Evolutionary conservation across 2,888 invertebrate genomes (phyloP).

Genomic region (Neocrepidodera transversa): DNA sequence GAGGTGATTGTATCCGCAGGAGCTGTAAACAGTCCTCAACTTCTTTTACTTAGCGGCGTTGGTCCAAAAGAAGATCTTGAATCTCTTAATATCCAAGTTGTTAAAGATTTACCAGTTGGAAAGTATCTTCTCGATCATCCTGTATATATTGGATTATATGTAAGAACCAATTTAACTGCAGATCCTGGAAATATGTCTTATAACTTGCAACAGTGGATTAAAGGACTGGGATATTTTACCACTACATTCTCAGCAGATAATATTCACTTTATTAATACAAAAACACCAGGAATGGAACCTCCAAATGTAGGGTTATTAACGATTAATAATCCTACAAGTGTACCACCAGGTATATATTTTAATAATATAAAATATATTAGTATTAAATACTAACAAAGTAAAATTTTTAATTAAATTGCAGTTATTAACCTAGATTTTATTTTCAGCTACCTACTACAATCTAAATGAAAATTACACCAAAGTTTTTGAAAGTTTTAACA

Average conservation of each 20-base stretch:
- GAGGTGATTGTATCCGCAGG: conserved; percentile 80
- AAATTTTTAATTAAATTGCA: no score
- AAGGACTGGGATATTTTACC: conserved; percentile 1
- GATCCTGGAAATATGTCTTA: conserved; percentile 4
- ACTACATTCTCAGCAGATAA: conserved; percentile 9
- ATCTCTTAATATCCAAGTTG: conserved; percentile 40
- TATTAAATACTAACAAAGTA: no score
- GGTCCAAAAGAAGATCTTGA: conserved; percentile 45
- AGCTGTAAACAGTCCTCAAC: conserved; percentile 68
- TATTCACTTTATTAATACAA: conserved; percentile 11
- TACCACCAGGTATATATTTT: conserved; percentile 17
- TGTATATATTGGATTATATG: conserved; percentile 41
- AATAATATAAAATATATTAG: no score
- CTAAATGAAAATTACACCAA: background rate
- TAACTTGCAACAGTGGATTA: background rate
- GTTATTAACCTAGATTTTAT: background rate
- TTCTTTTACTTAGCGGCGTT: conserved; percentile 50
- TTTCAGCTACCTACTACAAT: conserved; percentile 12
- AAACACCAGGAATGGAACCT: background rate
- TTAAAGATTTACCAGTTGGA: conserved; percentile 47
- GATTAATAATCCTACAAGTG: conserved; percentile 7
- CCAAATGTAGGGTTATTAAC: conserved; percentile 6
- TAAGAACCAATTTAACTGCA: conserved; percentile 23
- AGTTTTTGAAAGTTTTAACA: background rate
- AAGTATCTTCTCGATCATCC: conserved; percentile 46